phyloP scores from a whole-genome alignment of 2,797 vertebrate species.

The Megaceryle alcyon region DNA sequence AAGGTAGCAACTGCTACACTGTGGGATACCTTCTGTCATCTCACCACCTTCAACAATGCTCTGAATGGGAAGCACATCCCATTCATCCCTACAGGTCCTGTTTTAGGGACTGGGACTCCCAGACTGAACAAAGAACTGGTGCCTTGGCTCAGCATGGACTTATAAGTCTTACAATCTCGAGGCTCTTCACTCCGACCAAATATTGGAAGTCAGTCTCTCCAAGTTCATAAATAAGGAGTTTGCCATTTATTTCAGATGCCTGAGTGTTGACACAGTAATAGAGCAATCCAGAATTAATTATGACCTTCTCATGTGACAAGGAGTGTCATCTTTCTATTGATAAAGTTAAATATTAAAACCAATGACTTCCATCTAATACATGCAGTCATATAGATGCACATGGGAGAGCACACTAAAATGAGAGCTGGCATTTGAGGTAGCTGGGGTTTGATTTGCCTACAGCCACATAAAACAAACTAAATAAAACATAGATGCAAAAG shows the following conservation, averaged over 20 bases:
- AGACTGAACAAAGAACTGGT: neutral
- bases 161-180: neutral
- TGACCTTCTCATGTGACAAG: neutral
- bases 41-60: neutral
- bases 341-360: conserved; percentile 52
- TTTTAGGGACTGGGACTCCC: neutral
- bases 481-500: conserved; percentile 24
- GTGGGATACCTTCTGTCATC: neutral
- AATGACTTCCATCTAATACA: neutral
- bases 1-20: neutral
- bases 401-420: conserved; percentile 14
- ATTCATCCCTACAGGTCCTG: neutral
- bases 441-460: conserved; percentile 12
- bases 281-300: conserved; percentile 25
- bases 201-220: neutral
- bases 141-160: neutral
- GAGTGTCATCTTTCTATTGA: conserved; percentile 6
- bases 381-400: neutral
- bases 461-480: conserved; percentile 15
- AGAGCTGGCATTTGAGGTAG: neutral
- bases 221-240: neutral
- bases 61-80: neutral
- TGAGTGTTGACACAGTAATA: neutral
- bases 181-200: neutral
- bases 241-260: neutral